Evolutionary conservation across 1,140 invertebrate species (phyloP), one percentile per base, ranked within the genome.

Genomic region (Drosophila seguyi): DNA sequence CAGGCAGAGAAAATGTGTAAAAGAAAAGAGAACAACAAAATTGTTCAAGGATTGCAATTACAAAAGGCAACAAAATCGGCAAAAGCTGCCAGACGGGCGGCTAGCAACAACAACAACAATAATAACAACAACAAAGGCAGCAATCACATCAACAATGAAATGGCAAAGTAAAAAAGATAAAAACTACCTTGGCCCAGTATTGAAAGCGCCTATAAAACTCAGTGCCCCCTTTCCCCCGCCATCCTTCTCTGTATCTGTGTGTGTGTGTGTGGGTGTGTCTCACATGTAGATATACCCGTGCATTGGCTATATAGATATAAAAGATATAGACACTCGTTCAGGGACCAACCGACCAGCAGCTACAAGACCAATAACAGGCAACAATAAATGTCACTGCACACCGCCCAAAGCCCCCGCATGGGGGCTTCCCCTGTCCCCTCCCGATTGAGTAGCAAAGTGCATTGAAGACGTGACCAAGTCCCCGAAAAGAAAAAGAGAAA

Each of bases 181-280:
- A 88, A 88, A 85, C 85, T 88, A 88, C 85, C 85, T 88, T 88
- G 85, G 85, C 85, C 85, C 85, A 88, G 85, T 90, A 88, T 88
- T 77, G 85, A 90, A 78, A 72, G 77, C 85, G 85, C 85, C 85
- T 84, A 90, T 90, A 84, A 84, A 72, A 75, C 72, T 75, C 67
- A 68, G 52, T 39, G 44, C 39, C 25, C 20, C 36, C 11, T 27
- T 22, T 14, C 34, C 31, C 2, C 11, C 14, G 27, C 27, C 31
- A 14, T 22, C 6, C 18, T 5, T 20, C 50, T 20, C 18, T 52
- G 42, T 69, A 63, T 77, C 69, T 48, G 65, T 48, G 61, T 76
- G 34, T 25, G n/a, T 20, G 22, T 52, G 42, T 69, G 68, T 77
- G 76, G 53, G 65, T 48, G 61, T 76, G 34, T 25, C 38, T 29